Evolutionary conservation across 2,888 invertebrate species (phyloP).

Genomic region (Octonoba sinensis): DNA sequence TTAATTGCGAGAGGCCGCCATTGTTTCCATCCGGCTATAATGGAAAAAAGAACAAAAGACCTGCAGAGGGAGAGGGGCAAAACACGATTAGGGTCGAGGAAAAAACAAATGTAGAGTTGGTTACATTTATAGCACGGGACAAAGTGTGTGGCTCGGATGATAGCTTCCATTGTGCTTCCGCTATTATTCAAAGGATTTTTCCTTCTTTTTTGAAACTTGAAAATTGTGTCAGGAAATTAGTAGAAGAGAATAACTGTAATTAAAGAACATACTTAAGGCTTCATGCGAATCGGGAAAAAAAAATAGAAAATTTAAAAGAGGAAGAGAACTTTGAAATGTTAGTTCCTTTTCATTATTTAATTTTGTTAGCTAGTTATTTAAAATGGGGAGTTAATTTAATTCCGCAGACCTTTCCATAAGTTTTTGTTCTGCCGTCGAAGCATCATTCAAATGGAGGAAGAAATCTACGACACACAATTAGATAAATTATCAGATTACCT

Average conservation of each 20-base stretch:
- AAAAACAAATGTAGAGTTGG: constrained; percentile 3
- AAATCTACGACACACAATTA: no score
- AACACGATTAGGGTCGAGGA: constrained; percentile 25
- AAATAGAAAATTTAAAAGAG: constrained; percentile 12
- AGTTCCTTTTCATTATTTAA: constrained; percentile 57
- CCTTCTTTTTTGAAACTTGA: constrained; percentile 2
- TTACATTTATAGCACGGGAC: no score
- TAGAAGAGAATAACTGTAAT: constrained; percentile 36
- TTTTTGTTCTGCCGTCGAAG: no score
- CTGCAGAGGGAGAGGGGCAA: no score
- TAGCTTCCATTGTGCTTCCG: constrained; percentile 38
- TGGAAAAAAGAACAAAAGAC: no score
- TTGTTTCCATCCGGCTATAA: constrained; percentile 33
- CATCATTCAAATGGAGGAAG: no score
- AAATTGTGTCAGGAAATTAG: constrained; percentile 30
- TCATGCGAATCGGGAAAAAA: neutral
- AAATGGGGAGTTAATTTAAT: constrained; percentile 1
- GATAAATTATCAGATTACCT: no score
- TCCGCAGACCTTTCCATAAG: no score
- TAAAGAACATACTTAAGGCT: constrained; percentile 43
- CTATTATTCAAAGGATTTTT: constrained; percentile 43
- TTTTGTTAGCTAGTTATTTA: constrained; percentile 54
- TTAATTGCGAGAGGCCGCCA: constrained; percentile 53
- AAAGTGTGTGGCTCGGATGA: no score
- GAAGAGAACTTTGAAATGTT: constrained; percentile 48